Conservation (phyloP, 2,797 vertebrate species). For the Gouania willdenowi region DNA sequence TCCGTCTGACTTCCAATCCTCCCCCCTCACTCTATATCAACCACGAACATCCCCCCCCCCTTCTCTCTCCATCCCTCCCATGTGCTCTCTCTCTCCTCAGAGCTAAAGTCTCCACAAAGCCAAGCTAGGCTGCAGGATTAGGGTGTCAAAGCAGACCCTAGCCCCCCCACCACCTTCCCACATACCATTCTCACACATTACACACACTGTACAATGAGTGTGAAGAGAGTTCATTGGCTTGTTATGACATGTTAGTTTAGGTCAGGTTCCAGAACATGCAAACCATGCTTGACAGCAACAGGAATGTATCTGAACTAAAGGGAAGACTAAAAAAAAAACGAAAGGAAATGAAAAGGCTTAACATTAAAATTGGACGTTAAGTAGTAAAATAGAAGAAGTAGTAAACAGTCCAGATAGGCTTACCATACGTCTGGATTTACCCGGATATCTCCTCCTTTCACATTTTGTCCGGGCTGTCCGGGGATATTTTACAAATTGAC, state of each 20-base stretch:
- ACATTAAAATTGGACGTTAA: too few species aligned
- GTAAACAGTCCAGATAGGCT: too few species aligned
- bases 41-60: conserved; percentile 15
- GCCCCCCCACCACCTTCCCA: conserved; percentile 53
- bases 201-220: conserved; percentile 29
- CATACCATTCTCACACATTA: conserved; percentile 36
- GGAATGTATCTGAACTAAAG: conserved; percentile 1
- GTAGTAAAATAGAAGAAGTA: too few species aligned
- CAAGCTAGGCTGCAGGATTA: conserved; percentile 57
- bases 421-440: too few species aligned
- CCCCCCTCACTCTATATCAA: conserved; percentile 34
- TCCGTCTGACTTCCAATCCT: conserved; percentile 42
- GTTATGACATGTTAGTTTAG: conserved; percentile 28
- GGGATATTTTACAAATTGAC: too few species aligned
- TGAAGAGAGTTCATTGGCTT: conserved; percentile 16
- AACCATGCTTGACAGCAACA: conserved; percentile 3
- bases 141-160: conserved; percentile 65
- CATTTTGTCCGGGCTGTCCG: too few species aligned
- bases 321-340: too few species aligned
- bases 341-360: too few species aligned
- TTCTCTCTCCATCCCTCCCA: conserved; percentile 16
- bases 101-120: conserved; percentile 63
- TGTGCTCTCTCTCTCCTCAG: conserved; percentile 33
- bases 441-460: too few species aligned
- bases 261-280: conserved; percentile 11